Evolutionary conservation across 2,797 vertebrate species (phyloP).

Genomic region (Buphagus erythrorhynchus): DNA sequence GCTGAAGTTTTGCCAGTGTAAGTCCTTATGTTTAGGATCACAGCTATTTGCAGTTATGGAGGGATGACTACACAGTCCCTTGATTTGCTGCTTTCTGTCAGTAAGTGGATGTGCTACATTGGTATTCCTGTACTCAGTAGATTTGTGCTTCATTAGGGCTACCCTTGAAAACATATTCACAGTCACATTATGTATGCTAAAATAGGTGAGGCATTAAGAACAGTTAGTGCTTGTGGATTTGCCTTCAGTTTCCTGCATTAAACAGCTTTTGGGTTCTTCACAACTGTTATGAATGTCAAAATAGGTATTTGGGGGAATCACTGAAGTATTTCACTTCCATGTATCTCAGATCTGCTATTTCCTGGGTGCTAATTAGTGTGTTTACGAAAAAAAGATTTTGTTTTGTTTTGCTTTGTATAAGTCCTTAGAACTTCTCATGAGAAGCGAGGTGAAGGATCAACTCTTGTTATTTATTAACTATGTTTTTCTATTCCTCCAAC

Average conservation of each 20-base stretch:
- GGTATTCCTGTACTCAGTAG: neutral
- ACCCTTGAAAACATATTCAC: neutral
- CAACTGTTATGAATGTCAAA: neutral
- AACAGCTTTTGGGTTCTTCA: neutral
- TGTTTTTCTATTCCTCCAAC: neutral
- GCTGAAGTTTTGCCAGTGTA: neutral
- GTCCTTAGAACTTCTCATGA: neutral
- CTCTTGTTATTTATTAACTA: neutral
- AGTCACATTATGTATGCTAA: neutral
- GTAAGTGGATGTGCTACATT: neutral
- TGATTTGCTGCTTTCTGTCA: neutral
- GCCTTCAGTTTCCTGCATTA: neutral
- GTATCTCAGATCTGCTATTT: neutral
- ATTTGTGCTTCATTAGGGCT: neutral
- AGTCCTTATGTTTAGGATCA: neutral
- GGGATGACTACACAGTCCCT: neutral
- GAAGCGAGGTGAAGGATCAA: neutral
- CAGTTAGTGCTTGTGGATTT: neutral
- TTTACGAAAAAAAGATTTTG: neutral
- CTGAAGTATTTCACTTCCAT: neutral
- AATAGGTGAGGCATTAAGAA: neutral
- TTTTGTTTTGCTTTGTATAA: neutral
- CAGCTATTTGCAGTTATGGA: neutral
- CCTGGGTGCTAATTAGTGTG: neutral
- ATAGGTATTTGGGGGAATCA: neutral